Conservation (phyloP, 2,888 invertebrate species). For the Heliconius aoede region DNA sequence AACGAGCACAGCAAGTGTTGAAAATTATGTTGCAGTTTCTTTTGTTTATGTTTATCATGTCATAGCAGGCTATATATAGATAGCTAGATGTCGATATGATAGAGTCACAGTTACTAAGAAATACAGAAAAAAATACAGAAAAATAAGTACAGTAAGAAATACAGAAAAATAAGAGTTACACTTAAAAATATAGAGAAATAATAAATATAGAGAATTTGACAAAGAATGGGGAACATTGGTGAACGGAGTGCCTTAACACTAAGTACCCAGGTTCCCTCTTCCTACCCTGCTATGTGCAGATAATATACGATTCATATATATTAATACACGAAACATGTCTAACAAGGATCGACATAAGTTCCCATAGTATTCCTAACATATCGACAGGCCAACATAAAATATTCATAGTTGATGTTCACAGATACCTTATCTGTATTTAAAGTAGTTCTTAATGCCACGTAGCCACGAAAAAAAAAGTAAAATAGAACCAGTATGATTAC, state of each 20-base stretch:
- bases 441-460: conserved; percentile 7
- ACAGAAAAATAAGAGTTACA: too few species aligned
- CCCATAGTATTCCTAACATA: conserved; percentile 18
- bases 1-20: conserved; percentile 45
- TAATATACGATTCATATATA: too few species aligned
- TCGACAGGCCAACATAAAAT: background rate
- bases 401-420: conserved; percentile 11
- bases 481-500: conserved; percentile 22
- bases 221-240: too few species aligned
- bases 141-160: too few species aligned
- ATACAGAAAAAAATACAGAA: too few species aligned
- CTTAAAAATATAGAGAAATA: too few species aligned
- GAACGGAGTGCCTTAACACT: too few species aligned
- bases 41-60: conserved; percentile 7
- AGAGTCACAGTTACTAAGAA: too few species aligned
- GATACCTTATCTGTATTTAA: conserved; percentile 8
- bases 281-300: background rate
- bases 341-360: conserved; percentile 5
- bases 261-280: too few species aligned
- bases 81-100: too few species aligned
- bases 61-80: background rate
- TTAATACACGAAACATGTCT: background rate
- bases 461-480: background rate
- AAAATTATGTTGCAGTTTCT: conserved; percentile 36
- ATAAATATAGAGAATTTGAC: too few species aligned